Evolutionary conservation across 2,888 invertebrate species (phyloP).

Genomic region (Aricia artaxerxes): DNA sequence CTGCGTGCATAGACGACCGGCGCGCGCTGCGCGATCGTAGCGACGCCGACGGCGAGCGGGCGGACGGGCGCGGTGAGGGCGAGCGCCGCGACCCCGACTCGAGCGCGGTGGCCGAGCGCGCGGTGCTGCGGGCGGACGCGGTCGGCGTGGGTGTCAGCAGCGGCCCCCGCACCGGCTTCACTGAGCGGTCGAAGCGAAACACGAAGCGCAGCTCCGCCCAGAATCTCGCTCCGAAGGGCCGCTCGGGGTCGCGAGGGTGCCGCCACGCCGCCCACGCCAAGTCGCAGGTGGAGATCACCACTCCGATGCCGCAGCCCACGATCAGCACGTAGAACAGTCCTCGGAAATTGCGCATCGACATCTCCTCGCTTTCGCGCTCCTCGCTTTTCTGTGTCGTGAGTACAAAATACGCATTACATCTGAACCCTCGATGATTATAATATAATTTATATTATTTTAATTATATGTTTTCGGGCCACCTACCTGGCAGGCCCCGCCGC

Average conservation of each 20-base stretch:
- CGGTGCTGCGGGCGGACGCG: conserved; percentile 31
- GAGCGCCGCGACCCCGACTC: conserved; percentile 37
- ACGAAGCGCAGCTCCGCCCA: conserved; percentile 67
- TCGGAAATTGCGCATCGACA: conserved; percentile 86
- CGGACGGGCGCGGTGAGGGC: conserved; percentile 28
- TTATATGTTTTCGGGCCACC: background rate
- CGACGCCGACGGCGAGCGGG: conserved; percentile 42
- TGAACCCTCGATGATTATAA: background rate
- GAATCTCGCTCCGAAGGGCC: conserved; percentile 51
- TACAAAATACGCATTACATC: background rate
- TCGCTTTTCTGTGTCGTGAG: conserved; percentile 55
- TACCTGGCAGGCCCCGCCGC: conserved; percentile 86
- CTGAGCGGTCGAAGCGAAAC: conserved; percentile 64
- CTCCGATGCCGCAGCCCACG: conserved; percentile 83
- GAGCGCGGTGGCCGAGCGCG: conserved; percentile 19
- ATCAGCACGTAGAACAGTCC: conserved; percentile 89
- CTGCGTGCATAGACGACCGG: conserved; percentile 67
- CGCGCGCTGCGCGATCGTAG: conserved; percentile 46
- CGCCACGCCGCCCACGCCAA: conserved; percentile 36
- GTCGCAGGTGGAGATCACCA: conserved; percentile 85
- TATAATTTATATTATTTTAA: background rate
- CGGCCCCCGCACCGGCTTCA: conserved; percentile 60
- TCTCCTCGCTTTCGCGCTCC: conserved; percentile 60
- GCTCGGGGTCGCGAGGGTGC: conserved; percentile 47
- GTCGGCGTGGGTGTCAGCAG: conserved; percentile 38